Percentiles rank a stretch among this genome's conserved stretches.
Conservation (phyloP, 2,797 vertebrate genomes). For the Sciurus vulgaris region DNA sequence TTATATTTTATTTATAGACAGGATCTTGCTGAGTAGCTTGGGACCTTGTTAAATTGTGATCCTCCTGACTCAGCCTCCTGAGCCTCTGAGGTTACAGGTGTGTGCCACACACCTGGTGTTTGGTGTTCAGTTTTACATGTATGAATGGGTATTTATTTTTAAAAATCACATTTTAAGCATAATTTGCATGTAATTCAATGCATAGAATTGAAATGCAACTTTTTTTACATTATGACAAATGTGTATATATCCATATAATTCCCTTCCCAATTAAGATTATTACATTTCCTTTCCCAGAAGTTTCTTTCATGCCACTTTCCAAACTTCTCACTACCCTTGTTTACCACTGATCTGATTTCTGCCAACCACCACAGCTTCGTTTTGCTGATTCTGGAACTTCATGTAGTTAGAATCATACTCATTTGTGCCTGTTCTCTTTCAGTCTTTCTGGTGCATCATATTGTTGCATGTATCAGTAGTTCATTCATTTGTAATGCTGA, state of each 20-base stretch:
- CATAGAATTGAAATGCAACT: neutral
- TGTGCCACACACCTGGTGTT: neutral
- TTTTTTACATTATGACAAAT: constrained; percentile 11
- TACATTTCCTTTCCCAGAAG: neutral
- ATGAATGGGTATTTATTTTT: neutral
- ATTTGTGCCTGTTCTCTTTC: neutral
- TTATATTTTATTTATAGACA: no score
- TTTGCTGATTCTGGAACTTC: neutral
- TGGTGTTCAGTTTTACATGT: neutral
- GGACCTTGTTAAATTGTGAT: no score
- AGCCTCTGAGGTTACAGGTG: neutral
- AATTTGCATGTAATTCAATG: neutral
- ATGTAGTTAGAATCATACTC: neutral
- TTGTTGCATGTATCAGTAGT: neutral
- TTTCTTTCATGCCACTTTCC: neutral
- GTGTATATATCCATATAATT: neutral
- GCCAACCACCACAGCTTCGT: neutral
- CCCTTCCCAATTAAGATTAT: neutral
- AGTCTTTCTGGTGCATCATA: neutral
- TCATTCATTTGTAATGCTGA: neutral
- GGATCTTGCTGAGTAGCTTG: no score
- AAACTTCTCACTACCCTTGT: neutral
- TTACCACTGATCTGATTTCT: constrained; percentile 7
- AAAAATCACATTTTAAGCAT: constrained; percentile 31
- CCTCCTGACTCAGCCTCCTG: no score